These are phyloP conservation scores for Caenorhabditis plicata DNA, from an alignment of 2,888 invertebrate genomes.

Conservation along the genomic window DNA sequence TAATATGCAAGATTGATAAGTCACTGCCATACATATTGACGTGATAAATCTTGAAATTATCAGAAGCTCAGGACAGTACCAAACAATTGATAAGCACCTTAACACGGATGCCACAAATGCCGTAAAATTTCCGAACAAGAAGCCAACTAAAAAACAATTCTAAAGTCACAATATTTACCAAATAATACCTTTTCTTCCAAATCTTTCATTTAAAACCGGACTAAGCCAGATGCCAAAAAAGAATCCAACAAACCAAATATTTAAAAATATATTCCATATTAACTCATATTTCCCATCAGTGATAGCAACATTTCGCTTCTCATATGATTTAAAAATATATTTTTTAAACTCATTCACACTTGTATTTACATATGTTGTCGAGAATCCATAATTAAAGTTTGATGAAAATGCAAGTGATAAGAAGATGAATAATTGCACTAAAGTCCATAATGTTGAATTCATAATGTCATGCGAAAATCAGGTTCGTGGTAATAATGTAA, in stretches of 20 bases:
- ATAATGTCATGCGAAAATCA: no score
- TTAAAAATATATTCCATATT: conserved; percentile 54
- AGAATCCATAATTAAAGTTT: conserved; percentile 58
- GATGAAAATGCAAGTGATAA: conserved; percentile 37
- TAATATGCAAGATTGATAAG: conserved; percentile 53
- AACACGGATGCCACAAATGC: conserved; percentile 39
- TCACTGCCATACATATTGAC: conserved; percentile 50
- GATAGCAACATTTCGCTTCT: conserved; percentile 31
- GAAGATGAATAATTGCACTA: conserved; percentile 29
- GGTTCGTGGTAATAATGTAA: conserved; percentile 3
- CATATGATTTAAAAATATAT: no score
- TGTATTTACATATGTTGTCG: conserved; percentile 52
- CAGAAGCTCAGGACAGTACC: conserved; percentile 42
- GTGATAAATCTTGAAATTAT: conserved; percentile 44
- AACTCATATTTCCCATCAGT: conserved; percentile 28
- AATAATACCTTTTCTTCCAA: conserved; percentile 48
- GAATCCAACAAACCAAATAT: conserved; percentile 57
- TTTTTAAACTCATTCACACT: conserved; percentile 53
- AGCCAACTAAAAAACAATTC: conserved; percentile 38
- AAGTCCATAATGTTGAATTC: conserved; percentile 2
- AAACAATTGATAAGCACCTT: conserved; percentile 35
- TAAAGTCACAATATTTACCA: background rate
- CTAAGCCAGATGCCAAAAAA: conserved; percentile 53
- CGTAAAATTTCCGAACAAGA: conserved; percentile 39
- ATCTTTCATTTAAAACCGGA: conserved; percentile 50